A percentile compares a stretch with the other conserved stretches of the same genome.
Evolutionary conservation across 2,113 vertebrate genomes (phyloP).

Genomic region (Osmerus eperlanus): DNA sequence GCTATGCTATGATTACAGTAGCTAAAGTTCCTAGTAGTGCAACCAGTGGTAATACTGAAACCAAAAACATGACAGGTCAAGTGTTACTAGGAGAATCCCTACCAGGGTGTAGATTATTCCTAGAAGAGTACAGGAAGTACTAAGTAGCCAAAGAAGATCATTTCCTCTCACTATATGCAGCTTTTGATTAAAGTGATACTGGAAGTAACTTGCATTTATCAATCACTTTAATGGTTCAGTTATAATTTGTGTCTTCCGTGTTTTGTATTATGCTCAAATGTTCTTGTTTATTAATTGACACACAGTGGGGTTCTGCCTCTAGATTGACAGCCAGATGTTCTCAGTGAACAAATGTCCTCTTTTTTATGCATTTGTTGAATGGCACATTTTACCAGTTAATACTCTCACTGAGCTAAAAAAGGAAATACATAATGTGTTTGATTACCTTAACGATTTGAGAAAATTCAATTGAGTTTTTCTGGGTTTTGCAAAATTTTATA

Average conservation of each 20-base stretch:
- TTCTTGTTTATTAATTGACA: too few relatives aligned
- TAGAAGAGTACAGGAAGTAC: constrained; percentile 25
- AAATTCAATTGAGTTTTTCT: too few relatives aligned
- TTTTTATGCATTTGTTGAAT: constrained; percentile 38
- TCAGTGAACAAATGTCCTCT: constrained; percentile 30
- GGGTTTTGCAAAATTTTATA: too few relatives aligned
- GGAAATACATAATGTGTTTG: too few relatives aligned
- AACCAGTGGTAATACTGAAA: background rate
- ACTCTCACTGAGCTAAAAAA: background rate
- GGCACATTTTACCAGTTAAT: constrained; percentile 10
- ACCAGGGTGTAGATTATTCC: too few relatives aligned
- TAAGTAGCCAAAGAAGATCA: constrained; percentile 6
- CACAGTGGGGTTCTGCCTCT: too few relatives aligned
- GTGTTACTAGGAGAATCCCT: background rate
- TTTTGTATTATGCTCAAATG: constrained; percentile 8
- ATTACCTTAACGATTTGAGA: too few relatives aligned
- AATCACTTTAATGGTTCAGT: constrained; percentile 22
- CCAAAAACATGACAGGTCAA: background rate
- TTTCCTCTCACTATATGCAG: constrained; percentile 20
- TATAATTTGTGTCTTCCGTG: constrained; percentile 7
- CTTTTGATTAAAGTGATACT: constrained; percentile 13
- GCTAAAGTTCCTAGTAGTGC: background rate
- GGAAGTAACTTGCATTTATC: background rate
- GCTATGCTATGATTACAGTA: background rate
- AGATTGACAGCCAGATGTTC: background rate